Evolutionary conservation across 2,888 invertebrate species (phyloP), one percentile per base, ranked within the genome.

Genomic region (Luperina testacea): DNA sequence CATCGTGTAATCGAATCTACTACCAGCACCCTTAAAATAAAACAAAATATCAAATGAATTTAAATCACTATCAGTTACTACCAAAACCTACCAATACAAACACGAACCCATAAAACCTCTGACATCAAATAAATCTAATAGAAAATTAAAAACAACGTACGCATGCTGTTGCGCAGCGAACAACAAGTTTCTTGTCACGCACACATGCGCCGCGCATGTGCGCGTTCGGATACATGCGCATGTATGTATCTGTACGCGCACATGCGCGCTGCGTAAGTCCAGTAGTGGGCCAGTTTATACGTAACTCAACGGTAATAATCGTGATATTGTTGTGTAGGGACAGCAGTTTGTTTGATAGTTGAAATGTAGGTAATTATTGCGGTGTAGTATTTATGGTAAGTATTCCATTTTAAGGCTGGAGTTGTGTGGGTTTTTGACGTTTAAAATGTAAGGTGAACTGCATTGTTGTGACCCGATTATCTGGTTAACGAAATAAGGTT

Each of bases 301-400:
- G 95, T 95, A 96, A 95, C 95, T 94, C 95, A 96, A 96, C 96
- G 94, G 95, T 96, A 95, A 95, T 96, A 95, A 96, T 96, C 94
- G 92, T 94, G 94, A 95, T 94, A 95, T 94, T 94, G 93, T 93
- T 91, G 92, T 88, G 95, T 96, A 96, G 90, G 72, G 96, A 92
- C 90, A 91, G 92, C 93, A 94, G 68, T 87, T 59, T 77, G 76
- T 87, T 75, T 74, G 76, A 74, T 77, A 24, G 76, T 73, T 59
- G 67, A 59, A 75, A 76, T 82, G 70, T 32, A 51, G 45, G 64
- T 73, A 70, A 72, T 83, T 86, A 75, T 75, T 80, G 72, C 73
- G 27, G 59, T 78, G 32, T 53, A 61, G 24, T 64, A 53, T 82
- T 38, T 72, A 20, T 3, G 42, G 42, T 32, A 0, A 1, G 2